Evolutionary conservation across 2,113 vertebrate species (phyloP), one percentile per base, ranked within the genome.

Genomic region (Numida meleagris): DNA sequence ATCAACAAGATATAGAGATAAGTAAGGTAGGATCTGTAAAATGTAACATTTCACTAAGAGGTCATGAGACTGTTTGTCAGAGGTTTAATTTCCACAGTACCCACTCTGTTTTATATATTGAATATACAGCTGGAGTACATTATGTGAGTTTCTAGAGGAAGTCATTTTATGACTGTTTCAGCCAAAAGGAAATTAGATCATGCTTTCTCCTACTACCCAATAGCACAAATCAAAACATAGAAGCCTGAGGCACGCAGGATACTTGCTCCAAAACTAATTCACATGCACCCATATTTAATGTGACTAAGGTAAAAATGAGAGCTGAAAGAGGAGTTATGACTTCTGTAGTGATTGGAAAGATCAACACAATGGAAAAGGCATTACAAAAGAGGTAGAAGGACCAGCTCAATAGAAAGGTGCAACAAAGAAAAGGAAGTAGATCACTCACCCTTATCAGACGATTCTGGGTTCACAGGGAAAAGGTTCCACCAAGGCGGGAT

Each of bases 241-340:
- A 42, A 66, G 71, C 4, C 27, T 15, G 18, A 11, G 57, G 36
- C 16, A 51, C 20, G 24, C 8, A 63, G 5, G n/a, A 27, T 34
- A 4, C 34, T 51, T 33, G 3, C 10, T 72, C 7, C 10, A 80
- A 80, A 89, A 38, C 10, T n/a, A n/a, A 72, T 38, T 3, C 14
- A 46, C n/a, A n/a, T 16, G 1, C 1, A 2, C 6, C 36, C 2
- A 2, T 43, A 34, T n/a, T 29, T 25, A 50, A 67, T 23, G 5
- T 76, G 7, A 20, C 10, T 67, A 61, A 50, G 29, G 29, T 21
- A 55, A 70, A 88, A 48, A 46, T 46, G 7, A 86, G 19, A 43
- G 80, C n/a, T 10, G 1, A 50, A 71, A 61, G 27, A 59, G 18
- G 4, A 40, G 38, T 61, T 59, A 42, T 9, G 7, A 23, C 65